A percentile compares a stretch with the other conserved stretches of the same genome.
phyloP scores from a whole-genome alignment of 2,797 vertebrate species.

The Anableps anableps region DNA sequence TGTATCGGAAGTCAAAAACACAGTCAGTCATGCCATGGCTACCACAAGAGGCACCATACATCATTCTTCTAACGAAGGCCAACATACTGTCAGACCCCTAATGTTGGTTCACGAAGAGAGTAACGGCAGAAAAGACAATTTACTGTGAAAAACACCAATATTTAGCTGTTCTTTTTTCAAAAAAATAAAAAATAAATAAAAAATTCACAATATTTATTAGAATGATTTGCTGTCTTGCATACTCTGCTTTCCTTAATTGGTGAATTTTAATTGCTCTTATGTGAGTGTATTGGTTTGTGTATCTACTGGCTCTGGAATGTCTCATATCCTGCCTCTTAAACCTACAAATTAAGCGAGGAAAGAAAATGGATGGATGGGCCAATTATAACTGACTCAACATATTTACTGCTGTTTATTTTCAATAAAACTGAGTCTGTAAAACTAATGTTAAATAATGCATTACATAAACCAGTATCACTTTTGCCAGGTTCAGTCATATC shows the following conservation, averaged over 20 bases:
- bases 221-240: background rate
- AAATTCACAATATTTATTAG: background rate
- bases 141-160: background rate
- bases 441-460: background rate
- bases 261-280: background rate
- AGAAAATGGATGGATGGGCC: background rate
- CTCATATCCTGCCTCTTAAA: no score
- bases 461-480: background rate
- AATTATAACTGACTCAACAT: background rate
- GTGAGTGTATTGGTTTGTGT: no score
- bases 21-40: no score
- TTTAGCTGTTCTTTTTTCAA: background rate
- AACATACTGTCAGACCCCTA: background rate
- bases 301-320: no score
- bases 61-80: no score
- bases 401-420: background rate
- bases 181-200: no score
- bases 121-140: background rate
- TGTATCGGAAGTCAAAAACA: no score
- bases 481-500: background rate
- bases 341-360: background rate
- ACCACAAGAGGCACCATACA: no score
- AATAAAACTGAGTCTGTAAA: background rate
- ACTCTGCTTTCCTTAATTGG: background rate
- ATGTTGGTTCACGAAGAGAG: background rate